phyloP scores from a whole-genome alignment of 2,797 vertebrate species.

The Danionella dracula region DNA sequence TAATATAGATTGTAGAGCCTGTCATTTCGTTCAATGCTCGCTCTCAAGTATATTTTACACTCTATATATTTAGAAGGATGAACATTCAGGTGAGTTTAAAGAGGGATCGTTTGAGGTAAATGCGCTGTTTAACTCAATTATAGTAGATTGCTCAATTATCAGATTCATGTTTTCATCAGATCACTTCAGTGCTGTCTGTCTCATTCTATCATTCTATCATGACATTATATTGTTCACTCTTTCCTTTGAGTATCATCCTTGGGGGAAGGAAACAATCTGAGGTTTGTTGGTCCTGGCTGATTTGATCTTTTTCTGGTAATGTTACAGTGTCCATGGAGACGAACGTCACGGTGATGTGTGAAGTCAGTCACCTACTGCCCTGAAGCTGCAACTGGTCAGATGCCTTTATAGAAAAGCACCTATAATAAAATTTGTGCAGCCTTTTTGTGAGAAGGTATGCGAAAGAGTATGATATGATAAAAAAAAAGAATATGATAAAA shows the following conservation, averaged over 20 bases:
- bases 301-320: conserved; percentile 51
- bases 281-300: conserved; percentile 55
- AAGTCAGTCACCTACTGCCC: background rate
- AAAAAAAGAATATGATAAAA: no score
- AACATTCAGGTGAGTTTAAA: background rate
- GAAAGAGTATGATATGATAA: no score
- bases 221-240: background rate
- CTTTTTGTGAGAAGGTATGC: no score
- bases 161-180: background rate
- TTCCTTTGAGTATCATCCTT: conserved; percentile 56
- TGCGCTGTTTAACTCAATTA: background rate
- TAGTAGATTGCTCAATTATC: background rate
- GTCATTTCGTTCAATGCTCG: conserved; percentile 26
- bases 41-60: conserved; percentile 25
- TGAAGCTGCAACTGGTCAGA: background rate
- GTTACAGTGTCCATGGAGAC: conserved; percentile 34
- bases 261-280: conserved; percentile 52
- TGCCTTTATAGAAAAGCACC: background rate
- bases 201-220: background rate
- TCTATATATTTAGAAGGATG: background rate
- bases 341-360: background rate
- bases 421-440: no score
- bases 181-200: background rate
- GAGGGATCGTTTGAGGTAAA: background rate
- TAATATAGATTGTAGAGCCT: conserved; percentile 28